Evolutionary conservation across 2,888 invertebrate species (phyloP), one percentile per base, ranked within the genome.

Genomic region (Diplazon laetatorius): DNA sequence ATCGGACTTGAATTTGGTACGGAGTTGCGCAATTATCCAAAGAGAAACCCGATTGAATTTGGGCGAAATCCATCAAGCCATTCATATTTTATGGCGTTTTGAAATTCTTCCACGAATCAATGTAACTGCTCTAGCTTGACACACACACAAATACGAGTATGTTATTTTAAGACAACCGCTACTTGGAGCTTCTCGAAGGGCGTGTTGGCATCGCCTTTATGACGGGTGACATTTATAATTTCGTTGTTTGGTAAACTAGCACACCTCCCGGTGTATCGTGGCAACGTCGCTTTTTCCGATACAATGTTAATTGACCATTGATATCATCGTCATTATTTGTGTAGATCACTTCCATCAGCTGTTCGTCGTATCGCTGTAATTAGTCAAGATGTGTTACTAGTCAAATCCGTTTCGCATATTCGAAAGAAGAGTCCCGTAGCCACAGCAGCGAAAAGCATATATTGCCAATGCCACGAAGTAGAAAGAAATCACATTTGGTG

Each of bases 401-500:
- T 73, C 30, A 46, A 22, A 72, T 62, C 63, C 63, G 50, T 62
- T 48, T 37, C 37, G 48, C 68, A 63, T 73, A 16, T 63, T 77
- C 62, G 16, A 57, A 25, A 42, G 55, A 39, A 35, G 52, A 55
- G 6, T n/a, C 35, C 25, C 50, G 14, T 39, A 71, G 55, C 18
- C 48, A 48, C 63, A 35, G 48, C 30, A 63, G 35, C 35, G 16
- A 44, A 22, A 12, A 48, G 18, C 48, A 63, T n/a, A n/a, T n/a
- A n/a, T 18, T 59, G 18, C 42, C 18, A 52, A 14, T 46, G 62
- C 22, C 57, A n/a, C 57, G 62, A 73, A 68, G 73, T 73, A 55
- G 73, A 63, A 73, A 48, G 18, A 46, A 63, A 46, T 57, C 68
- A 69, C 44, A 37, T 59, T 44, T 46, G 69, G 46, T 70, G 48